These are phyloP conservation scores for Prolemur simus DNA, from an alignment of 2,113 vertebrate genomes.

Conservation along the genomic window DNA sequence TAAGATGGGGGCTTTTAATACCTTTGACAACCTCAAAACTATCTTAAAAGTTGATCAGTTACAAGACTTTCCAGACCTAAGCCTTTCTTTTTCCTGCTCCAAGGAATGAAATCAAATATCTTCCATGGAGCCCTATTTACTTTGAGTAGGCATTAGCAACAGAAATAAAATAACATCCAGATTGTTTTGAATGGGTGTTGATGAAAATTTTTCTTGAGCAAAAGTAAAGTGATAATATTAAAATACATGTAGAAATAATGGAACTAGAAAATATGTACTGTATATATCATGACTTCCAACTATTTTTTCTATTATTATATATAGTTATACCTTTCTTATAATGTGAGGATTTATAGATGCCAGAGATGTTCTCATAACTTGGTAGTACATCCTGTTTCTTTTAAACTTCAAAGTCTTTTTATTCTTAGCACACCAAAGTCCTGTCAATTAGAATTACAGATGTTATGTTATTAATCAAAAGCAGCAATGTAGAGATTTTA, in stretches of 20 bases:
- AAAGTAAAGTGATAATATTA: background rate
- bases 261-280: background rate
- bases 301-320: background rate
- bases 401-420: background rate
- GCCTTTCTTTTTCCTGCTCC: background rate
- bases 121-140: background rate
- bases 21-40: background rate
- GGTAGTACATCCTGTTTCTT: background rate
- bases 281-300: background rate
- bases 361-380: background rate
- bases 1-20: background rate
- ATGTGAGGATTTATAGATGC: background rate
- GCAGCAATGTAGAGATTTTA: background rate
- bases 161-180: background rate
- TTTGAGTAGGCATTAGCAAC: background rate
- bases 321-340: background rate
- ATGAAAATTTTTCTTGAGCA: background rate
- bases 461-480: background rate
- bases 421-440: background rate
- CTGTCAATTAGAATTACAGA: background rate
- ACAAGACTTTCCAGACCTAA: background rate
- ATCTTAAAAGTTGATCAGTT: background rate
- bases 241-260: background rate
- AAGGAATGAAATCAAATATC: background rate
- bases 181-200: background rate